These are phyloP conservation scores for Hypolimnas misippus DNA, from an alignment of 2,888 invertebrate species.

Conservation along the genomic window DNA sequence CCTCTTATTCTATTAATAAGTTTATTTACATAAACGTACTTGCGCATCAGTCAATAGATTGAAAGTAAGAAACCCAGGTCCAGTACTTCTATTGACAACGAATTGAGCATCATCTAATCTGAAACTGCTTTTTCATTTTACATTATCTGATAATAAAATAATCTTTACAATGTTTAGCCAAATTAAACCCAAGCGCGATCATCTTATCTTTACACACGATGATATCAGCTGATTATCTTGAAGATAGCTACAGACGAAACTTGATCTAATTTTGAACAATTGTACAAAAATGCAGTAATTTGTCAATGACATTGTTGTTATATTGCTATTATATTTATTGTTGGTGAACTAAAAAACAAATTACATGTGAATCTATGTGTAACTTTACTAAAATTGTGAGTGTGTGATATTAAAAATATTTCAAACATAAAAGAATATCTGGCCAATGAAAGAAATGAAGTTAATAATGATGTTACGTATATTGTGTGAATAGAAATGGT, in stretches of 20 bases:
- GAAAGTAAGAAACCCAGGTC: constrained; percentile 76
- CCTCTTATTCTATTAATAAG: background rate
- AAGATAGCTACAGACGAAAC: constrained; percentile 8
- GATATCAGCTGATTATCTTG: constrained; percentile 37
- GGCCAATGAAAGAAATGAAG: background rate
- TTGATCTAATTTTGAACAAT: constrained; percentile 18
- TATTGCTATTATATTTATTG: background rate
- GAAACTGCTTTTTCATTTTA: constrained; percentile 33
- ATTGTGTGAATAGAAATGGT: background rate
- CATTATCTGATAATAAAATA: background rate
- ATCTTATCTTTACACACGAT: constrained; percentile 34
- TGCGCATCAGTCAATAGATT: constrained; percentile 68
- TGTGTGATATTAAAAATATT: background rate
- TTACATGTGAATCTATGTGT: background rate
- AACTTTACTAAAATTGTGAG: background rate
- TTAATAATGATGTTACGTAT: background rate
- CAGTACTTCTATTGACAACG: constrained; percentile 74
- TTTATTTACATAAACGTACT: constrained; percentile 56
- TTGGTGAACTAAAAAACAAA: background rate
- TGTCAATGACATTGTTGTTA: background rate
- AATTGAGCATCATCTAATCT: constrained; percentile 50
- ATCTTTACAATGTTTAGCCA: constrained; percentile 3
- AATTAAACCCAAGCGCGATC: constrained; percentile 24
- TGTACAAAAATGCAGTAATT: background rate
- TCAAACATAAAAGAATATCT: background rate